Percentiles rank a stretch among this genome's conserved stretches.
Conservation (phyloP, 2,888 invertebrate genomes). For the Lysandra bellargus region DNA sequence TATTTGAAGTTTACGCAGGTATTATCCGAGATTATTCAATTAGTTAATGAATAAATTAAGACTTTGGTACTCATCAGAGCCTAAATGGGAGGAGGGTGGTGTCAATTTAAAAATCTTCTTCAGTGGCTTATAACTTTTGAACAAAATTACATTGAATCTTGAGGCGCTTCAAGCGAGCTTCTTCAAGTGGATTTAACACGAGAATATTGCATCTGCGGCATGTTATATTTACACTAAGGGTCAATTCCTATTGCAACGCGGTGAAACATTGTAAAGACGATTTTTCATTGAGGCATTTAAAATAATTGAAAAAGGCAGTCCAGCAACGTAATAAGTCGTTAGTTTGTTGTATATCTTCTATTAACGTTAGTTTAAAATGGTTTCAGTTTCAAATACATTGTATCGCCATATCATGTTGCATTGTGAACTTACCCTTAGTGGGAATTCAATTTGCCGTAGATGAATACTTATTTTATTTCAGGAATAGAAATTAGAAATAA, state of each 20-base stretch:
- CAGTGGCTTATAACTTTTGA: background rate
- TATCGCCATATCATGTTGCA: no score
- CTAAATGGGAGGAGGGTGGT: background rate
- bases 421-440: no score
- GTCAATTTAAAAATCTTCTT: background rate
- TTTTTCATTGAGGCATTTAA: no score
- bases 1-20: background rate
- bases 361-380: no score
- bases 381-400: no score
- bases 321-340: no score
- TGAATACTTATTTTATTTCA: no score
- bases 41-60: background rate
- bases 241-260: background rate
- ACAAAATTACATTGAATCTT: background rate
- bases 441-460: no score
- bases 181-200: background rate
- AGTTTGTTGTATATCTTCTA: no score
- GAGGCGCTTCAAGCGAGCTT: background rate
- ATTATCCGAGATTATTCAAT: slow-evolving; percentile 1
- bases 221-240: background rate
- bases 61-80: background rate
- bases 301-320: no score
- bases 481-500: no score
- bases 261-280: no score
- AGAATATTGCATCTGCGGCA: background rate